These are phyloP conservation scores for Limonius californicus DNA, from an alignment of 1,140 invertebrate genomes.

Conservation along the genomic window DNA sequence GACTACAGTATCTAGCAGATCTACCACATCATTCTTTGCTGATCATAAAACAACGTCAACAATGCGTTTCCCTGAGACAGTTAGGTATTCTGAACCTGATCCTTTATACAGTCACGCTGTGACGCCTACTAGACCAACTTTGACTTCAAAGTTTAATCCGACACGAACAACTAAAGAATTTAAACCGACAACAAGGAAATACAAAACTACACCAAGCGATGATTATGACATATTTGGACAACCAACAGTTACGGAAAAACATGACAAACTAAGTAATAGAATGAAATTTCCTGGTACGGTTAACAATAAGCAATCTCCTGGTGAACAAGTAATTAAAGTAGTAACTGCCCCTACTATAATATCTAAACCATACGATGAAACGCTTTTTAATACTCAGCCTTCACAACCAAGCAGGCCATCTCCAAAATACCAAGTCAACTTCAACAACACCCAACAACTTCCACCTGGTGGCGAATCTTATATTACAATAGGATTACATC, in stretches of 20 bases:
- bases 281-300: no score
- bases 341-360: background rate
- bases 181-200: no score
- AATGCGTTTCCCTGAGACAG: background rate
- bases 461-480: no score
- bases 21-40: background rate
- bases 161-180: background rate
- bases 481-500: no score
- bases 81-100: background rate
- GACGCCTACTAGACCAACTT: background rate
- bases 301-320: background rate
- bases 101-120: background rate
- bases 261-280: no score
- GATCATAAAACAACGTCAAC: background rate
- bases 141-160: no score
- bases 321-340: background rate
- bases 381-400: no score
- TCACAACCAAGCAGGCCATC: no score
- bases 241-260: background rate
- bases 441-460: no score
- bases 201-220: background rate
- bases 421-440: no score
- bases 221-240: background rate
- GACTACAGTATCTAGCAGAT: no score
- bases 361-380: no score